phyloP scores from a whole-genome alignment of 2,113 vertebrate species.

The Pimephales promelas region DNA sequence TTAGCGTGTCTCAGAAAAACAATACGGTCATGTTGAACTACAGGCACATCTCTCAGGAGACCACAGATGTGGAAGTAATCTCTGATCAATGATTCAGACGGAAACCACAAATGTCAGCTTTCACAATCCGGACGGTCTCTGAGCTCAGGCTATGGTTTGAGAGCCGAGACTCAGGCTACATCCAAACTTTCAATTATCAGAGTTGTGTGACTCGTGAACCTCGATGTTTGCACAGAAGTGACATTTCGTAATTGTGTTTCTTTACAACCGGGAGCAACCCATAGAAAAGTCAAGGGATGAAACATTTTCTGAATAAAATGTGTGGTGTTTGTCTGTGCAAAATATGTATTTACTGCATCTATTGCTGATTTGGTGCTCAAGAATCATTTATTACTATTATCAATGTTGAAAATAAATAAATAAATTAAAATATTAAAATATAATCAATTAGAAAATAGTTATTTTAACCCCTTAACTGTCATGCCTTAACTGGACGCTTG shows the following conservation, averaged over 20 bases:
- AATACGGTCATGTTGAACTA: constrained; percentile 7
- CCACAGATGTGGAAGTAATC: background rate
- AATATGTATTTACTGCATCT: rapidly evolving
- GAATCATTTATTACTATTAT: background rate
- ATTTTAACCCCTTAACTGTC: too few relatives aligned
- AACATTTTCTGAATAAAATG: background rate
- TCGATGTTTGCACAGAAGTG: background rate
- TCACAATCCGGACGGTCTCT: background rate
- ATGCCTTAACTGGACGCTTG: too few relatives aligned
- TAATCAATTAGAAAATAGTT: too few relatives aligned
- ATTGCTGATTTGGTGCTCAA: background rate
- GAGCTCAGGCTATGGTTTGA: background rate
- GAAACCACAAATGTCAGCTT: constrained; percentile 35
- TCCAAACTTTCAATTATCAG: constrained; percentile 26
- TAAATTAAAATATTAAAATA: too few relatives aligned
- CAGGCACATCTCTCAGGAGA: background rate
- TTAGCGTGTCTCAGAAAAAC: background rate
- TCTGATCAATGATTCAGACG: constrained; percentile 3
- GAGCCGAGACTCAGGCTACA: background rate
- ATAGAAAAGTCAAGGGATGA: background rate
- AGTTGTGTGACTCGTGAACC: constrained; percentile 6
- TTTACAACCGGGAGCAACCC: background rate
- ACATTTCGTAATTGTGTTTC: constrained; percentile 9
- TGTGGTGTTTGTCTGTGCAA: background rate
- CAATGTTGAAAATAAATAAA: background rate